Percentiles rank a stretch among this genome's conserved stretches.
Conservation (phyloP, 2,797 vertebrate genomes). For the Myotis findleyi region DNA sequence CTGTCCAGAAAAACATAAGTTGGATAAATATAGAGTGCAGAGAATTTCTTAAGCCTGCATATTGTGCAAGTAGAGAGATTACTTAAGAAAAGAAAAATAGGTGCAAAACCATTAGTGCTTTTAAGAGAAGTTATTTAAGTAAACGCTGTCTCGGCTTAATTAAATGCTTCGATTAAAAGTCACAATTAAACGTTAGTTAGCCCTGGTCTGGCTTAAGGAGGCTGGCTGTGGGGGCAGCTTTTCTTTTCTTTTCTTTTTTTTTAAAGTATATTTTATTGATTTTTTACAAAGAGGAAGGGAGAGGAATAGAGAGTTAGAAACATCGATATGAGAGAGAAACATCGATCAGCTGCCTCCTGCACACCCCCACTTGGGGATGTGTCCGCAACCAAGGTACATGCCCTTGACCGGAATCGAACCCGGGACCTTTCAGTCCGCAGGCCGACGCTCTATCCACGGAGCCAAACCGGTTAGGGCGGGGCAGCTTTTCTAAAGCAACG, state of each 20-base stretch:
- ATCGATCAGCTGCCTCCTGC: too few species aligned
- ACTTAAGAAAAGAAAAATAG: not conserved
- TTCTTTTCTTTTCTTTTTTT: not conserved
- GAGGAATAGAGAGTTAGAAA: too few species aligned
- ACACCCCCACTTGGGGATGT: too few species aligned
- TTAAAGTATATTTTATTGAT: too few species aligned
- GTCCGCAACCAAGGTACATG: too few species aligned
- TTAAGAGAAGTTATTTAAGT: not conserved
- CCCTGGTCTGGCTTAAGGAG: not conserved
- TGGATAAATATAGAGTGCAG: not conserved
- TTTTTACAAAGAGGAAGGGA: too few species aligned
- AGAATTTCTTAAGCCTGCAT: not conserved
- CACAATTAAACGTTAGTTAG: not conserved
- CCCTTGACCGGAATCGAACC: too few species aligned
- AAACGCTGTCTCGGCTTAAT: not conserved
- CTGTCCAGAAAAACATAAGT: not conserved
- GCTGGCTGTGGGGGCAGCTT: not conserved
- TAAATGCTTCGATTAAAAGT: conserved; percentile 1
- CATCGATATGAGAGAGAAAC: too few species aligned
- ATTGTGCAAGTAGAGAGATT: not conserved
- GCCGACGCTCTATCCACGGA: too few species aligned
- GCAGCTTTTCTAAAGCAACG: not conserved
- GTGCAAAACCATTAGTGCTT: not conserved
- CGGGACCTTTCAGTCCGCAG: too few species aligned
- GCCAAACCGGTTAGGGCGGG: not conserved